phyloP scores from a whole-genome alignment of 2,888 invertebrate genomes.

The Aquatica leii region DNA sequence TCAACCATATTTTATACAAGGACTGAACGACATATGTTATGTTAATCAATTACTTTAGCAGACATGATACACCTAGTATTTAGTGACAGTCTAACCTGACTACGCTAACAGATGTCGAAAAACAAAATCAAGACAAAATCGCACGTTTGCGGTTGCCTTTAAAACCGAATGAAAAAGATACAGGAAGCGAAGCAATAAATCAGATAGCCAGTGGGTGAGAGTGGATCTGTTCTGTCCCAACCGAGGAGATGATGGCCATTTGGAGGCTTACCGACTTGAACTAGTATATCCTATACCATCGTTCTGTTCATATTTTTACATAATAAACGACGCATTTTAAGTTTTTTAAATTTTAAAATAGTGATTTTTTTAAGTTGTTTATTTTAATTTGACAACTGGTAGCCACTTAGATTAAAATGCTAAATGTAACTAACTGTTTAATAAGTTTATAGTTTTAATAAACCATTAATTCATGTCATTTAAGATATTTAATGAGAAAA shows the following conservation, averaged over 20 bases:
- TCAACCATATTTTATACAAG: slow-evolving; percentile 1
- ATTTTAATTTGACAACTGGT: too few species aligned
- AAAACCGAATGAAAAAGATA: slow-evolving; percentile 34
- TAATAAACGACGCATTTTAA: slow-evolving; percentile 9
- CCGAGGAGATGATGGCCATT: slow-evolving; percentile 57
- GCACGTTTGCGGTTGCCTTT: slow-evolving; percentile 26
- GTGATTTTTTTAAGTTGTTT: too few species aligned
- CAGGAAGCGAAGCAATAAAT: slow-evolving; percentile 50
- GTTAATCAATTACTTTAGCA: neutral
- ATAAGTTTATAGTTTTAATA: too few species aligned
- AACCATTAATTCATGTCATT: too few species aligned
- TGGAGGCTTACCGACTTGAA: slow-evolving; percentile 41
- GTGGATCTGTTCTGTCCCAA: slow-evolving; percentile 51
- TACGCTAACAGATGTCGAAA: slow-evolving; percentile 5
- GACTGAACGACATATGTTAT: neutral
- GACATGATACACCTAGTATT: too few species aligned
- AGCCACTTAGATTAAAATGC: too few species aligned
- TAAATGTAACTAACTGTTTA: too few species aligned
- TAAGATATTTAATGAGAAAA: too few species aligned
- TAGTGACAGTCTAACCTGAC: neutral
- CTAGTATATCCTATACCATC: slow-evolving; percentile 23
- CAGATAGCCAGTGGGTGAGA: slow-evolving; percentile 49
- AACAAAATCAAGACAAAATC: slow-evolving; percentile 16
- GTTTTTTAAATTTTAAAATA: too few species aligned
- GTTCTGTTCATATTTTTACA: slow-evolving; percentile 29